Evolutionary conservation across 2,888 invertebrate genomes (phyloP), one percentile per base, ranked within the genome.

Genomic region (Zaprionus bogoriensis): DNA sequence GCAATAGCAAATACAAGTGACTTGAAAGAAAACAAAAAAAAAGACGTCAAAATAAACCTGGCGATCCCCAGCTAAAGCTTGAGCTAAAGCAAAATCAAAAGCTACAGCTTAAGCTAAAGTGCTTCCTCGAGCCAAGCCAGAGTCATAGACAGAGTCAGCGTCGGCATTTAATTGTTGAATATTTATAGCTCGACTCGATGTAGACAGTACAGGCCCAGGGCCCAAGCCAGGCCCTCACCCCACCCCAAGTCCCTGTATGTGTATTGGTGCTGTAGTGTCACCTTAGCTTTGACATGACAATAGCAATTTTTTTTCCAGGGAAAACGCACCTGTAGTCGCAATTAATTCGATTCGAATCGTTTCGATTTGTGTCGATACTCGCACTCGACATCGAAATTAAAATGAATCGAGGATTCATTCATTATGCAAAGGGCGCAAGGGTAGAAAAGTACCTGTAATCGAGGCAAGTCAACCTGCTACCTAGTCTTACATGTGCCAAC

Each of bases 81-180:
- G 38, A 27, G 46, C 41, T 28, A 28, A 23, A 28, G 50, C 19
- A n/a, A n/a, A n/a, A n/a, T n/a, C n/a, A n/a, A n/a, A n/a, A n/a
- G n/a, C n/a, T n/a, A n/a, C n/a, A n/a, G 12, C 17, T 32, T 23
- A 22, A 51, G 42, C 59, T 55, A 27, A 67, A 55, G 47, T 62
- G 50, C 65, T 55, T 48, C 47, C 57, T 50, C 44, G 28, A 10
- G 48, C 32, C 47, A 38, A 46, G n/a, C 25, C 23, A 47, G 17
- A 27, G n/a, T 3, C 27, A 28, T n/a, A n/a, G n/a, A n/a, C n/a
- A n/a, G n/a, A 68, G 60, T 22, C 47, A 28, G 45, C 51, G 53
- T 48, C 62, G 73, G 70, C 61, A 48, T 75, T 75, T 64, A 63
- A 66, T 81, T 73, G 84, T 87, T 82, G 81, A 82, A 82, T 82